Evolutionary conservation across 2,797 vertebrate genomes (phyloP).

Genomic region (Argentina silus): DNA sequence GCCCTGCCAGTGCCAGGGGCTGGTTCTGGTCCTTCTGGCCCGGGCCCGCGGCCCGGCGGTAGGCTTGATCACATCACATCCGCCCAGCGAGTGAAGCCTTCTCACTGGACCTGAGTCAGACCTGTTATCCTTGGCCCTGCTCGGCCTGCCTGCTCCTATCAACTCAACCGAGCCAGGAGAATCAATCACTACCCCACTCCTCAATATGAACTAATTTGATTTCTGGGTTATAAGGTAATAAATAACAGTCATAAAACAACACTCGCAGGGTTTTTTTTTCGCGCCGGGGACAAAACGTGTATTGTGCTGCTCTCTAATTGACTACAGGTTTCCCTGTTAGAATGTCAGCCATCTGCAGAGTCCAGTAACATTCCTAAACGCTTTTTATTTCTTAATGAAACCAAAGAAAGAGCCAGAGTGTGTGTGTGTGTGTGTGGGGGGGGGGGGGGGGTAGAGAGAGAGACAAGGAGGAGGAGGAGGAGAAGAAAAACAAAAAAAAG

Average conservation of each 20-base stretch:
- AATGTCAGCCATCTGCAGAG: constrained; percentile 46
- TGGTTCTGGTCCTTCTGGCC: neutral
- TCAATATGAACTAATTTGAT: constrained; percentile 78
- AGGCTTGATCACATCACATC: constrained; percentile 3
- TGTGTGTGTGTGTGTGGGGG: no score
- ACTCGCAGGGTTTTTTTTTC: constrained; percentile 28
- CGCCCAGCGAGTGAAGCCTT: constrained; percentile 21
- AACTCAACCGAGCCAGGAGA: constrained; percentile 59
- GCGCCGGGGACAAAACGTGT: constrained; percentile 61
- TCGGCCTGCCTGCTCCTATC: constrained; percentile 48
- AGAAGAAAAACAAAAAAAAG: constrained; percentile 19
- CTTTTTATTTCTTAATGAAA: constrained; percentile 70
- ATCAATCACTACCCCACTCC: constrained; percentile 66
- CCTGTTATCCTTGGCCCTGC: constrained; percentile 69
- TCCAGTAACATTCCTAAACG: constrained; percentile 58
- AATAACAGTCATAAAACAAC: constrained; percentile 76
- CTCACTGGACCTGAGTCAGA: constrained; percentile 35
- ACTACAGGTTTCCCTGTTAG: constrained; percentile 62
- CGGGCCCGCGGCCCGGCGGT: constrained; percentile 16
- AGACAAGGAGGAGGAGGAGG: constrained; percentile 8
- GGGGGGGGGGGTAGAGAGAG: no score
- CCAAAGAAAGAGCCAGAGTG: constrained; percentile 23
- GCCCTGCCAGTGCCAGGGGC: constrained; percentile 17
- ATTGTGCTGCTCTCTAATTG: constrained; percentile 74
- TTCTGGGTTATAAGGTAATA: constrained; percentile 77